These are phyloP conservation scores for Ptilorrhoa leucosticta DNA, from an alignment of 2,113 vertebrate genomes.

Conservation along the genomic window DNA sequence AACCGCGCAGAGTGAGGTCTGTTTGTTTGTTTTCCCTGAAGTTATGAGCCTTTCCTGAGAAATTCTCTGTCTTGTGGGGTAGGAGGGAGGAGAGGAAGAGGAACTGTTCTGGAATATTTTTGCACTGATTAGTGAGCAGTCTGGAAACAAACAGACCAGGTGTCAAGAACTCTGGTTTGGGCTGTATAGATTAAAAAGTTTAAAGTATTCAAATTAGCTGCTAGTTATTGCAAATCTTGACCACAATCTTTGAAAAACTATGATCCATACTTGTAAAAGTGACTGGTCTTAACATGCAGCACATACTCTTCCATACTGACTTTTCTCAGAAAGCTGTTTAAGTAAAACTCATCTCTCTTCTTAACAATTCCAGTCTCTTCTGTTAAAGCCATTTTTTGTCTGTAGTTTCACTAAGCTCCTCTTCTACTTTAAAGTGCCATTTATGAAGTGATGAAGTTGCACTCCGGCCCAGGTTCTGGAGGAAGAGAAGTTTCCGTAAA, in stretches of 20 bases:
- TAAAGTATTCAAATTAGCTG: background rate
- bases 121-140: background rate
- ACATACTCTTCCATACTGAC: background rate
- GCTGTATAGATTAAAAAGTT: background rate
- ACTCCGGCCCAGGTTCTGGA: background rate
- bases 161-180: background rate
- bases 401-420: background rate
- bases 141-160: background rate
- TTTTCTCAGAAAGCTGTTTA: background rate
- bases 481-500: background rate
- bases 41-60: background rate
- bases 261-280: background rate
- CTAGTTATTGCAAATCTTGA: background rate
- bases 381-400: background rate
- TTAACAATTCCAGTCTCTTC: background rate
- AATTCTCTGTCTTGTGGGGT: background rate
- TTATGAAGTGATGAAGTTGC: background rate
- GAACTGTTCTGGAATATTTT: background rate
- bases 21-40: background rate
- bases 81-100: background rate
- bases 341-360: background rate
- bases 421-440: background rate
- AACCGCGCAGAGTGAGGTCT: background rate
- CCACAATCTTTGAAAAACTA: background rate
- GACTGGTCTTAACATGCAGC: background rate